Base-by-base conservation (phyloP, 2,797 vertebrate species). In the Propithecus perrieri region DNA sequence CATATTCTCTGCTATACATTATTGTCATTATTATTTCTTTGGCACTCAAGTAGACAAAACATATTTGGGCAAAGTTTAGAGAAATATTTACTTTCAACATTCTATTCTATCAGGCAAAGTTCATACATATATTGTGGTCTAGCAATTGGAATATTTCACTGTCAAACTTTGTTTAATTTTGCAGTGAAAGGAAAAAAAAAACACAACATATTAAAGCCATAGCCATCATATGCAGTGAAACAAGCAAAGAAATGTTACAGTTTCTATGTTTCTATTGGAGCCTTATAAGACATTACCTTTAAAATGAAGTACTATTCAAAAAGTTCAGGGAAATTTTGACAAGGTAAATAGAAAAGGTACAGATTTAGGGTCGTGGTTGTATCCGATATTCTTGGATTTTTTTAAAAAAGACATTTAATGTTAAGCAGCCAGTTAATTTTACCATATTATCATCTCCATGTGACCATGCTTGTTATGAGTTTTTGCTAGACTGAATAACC, bases 151-250 rank as follows among this genome's bases (percentile, higher is more conserved):
- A 20, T 97, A 96, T 93, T 97, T 98, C 96, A 74, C 85, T 98
- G 97, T 97, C 98, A 97, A 95, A 95, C 43, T 97, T 92, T 97
- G 59, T 97, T 98, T 96, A 96, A 97, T 94, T 93, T 97, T 94
- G 38, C 35, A n/a, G 2, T 85, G 63, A 18, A 12, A 89, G 71
- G n/a, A n/a, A 35, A 71, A 87, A 88, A 96, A 97, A 97, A 94
- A 90, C 28, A 76, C 78, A 97, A 96, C 50, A 94, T 86, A 67
- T 88, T 97, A 59, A 96, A 97, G 41, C 46, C 22, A 72, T 97
- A 96, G 53, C 35, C 85, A 71, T 81, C 85, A 71, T 81, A 74
- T 80, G 94, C 13, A 87, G 57, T 88, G 93, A 98, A 98, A 96
- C 46, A 53, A 83, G 59, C 41, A 95, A 61, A 81, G 50, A 81